These are phyloP conservation scores for Lepidurus arcticus DNA, from an alignment of 1,140 invertebrate species.

Conservation along the genomic window DNA sequence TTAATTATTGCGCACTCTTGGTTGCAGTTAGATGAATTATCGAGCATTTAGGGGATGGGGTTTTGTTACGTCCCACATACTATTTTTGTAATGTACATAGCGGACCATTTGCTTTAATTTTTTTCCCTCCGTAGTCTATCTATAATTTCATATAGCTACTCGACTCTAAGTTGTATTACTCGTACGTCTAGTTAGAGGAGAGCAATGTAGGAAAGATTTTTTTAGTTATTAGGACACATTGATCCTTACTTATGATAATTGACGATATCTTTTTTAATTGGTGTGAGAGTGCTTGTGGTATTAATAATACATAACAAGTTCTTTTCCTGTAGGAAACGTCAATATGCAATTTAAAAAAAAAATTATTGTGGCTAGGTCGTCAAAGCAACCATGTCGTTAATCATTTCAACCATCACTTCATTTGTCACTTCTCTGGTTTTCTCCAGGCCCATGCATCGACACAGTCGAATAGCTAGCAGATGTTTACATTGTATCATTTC, in stretches of 20 bases:
- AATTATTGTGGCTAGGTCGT: neutral
- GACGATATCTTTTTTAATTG: neutral
- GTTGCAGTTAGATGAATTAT: neutral
- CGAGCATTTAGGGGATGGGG: constrained; percentile 14
- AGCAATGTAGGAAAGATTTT: constrained; percentile 25
- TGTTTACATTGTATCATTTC: constrained; percentile 28
- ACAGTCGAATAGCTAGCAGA: constrained; percentile 24
- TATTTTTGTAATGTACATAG: constrained; percentile 22
- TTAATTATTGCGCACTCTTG: constrained; percentile 11
- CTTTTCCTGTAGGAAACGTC: neutral
- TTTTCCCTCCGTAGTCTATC: neutral
- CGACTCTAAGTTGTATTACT: neutral
- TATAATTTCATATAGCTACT: neutral
- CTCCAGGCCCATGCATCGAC: constrained; percentile 13
- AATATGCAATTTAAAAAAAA: neutral
- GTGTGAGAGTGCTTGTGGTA: constrained; percentile 16
- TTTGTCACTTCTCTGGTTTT: constrained; percentile 24
- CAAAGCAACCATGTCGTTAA: neutral
- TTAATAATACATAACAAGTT: constrained; percentile 29
- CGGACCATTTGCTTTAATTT: constrained; percentile 8
- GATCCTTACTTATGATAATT: constrained; percentile 23
- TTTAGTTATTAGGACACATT: constrained; percentile 16
- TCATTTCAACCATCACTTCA: constrained; percentile 23
- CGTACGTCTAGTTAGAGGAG: constrained; percentile 21
- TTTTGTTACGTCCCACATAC: neutral